Evolutionary conservation across 1,140 invertebrate species (phyloP), one percentile per base, ranked within the genome.

Genomic region (Drosophila sproati): DNA sequence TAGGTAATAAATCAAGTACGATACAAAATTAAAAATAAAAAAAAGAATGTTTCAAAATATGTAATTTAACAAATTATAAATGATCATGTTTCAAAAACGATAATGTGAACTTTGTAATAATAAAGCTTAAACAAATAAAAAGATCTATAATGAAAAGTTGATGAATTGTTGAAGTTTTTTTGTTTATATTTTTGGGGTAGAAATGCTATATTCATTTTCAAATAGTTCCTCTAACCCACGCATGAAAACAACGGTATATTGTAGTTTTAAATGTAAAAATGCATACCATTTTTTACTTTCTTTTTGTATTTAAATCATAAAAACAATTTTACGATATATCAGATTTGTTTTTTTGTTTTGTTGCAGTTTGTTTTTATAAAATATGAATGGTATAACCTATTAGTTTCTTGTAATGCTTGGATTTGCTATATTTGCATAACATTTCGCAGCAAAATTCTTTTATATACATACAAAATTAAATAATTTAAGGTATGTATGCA

Each of bases 221-320:
- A 20, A 20, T 20, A 20, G 20, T 20, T 20, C 20, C 43, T 34
- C 37, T 12, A 39, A 12, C 47, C 52, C 37, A 71, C 41, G 66
- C 35, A 78, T 69, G 50, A 86, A 77, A 80, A 86, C 63, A 80
- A 45, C 61, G 54, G 47, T 39, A 55, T 63, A 34, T 48, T 68
- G 35, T 77, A 39, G 54, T 63, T 75, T 68, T 73, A 78, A 73
- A 72, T 78, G 63, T 79, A 81, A 81, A 81, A 81, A 81, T 81
- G 77, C 77, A 73, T 76, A 78, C 63, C 67, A 66, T 78, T 70
- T 78, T 74, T 64, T 80, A 69, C 73, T 67, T 80, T 51, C 56
- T 78, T 77, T 85, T 87, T 88, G 77, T 88, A 87, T 88, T 87
- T 87, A 87, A 88, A 88, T 89, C 85, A 88, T 88, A 88, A 88